These are phyloP conservation scores for Hylaea fasciaria DNA, from an alignment of 2,888 invertebrate genomes.

Conservation along the genomic window DNA sequence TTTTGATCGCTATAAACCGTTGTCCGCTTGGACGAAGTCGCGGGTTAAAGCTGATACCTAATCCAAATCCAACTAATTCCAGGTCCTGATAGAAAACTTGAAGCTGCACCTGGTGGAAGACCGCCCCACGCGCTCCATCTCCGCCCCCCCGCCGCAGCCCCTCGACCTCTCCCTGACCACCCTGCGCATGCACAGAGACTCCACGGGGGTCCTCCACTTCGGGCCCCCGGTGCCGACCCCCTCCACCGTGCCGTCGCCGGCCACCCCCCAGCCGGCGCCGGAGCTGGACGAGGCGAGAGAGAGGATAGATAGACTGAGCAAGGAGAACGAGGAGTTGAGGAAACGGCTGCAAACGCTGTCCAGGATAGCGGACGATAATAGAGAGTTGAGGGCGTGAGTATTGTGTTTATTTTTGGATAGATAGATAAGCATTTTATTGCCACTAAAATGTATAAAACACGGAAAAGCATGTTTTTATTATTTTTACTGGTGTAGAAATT, in stretches of 20 bases:
- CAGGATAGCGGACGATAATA: conserved; percentile 83
- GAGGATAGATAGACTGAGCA: conserved; percentile 64
- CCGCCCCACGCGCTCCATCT: conserved; percentile 90
- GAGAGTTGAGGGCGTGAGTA: conserved; percentile 80
- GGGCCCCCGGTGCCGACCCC: conserved; percentile 82
- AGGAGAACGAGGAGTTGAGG: conserved; percentile 82
- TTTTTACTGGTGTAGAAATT: too few relatives aligned
- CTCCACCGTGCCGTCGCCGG: conserved; percentile 59
- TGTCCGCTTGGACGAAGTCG: too few relatives aligned
- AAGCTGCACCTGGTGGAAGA: conserved; percentile 92
- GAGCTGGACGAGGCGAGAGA: conserved; percentile 78
- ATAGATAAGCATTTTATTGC: too few relatives aligned
- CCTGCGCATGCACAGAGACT: conserved; percentile 88
- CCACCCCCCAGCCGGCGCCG: conserved; percentile 63
- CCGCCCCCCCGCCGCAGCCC: conserved; percentile 93
- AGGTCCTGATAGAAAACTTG: conserved; percentile 91
- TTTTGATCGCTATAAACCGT: too few relatives aligned
- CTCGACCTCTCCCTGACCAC: conserved; percentile 90
- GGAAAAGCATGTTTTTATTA: too few relatives aligned
- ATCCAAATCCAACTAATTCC: conserved; percentile 39
- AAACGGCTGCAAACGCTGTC: conserved; percentile 76
- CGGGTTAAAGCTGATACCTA: too few relatives aligned
- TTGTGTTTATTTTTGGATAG: neutral
- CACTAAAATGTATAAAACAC: too few relatives aligned
- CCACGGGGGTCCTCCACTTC: conserved; percentile 90